Evolutionary conservation across 2,888 invertebrate species (phyloP), one percentile per base, ranked within the genome.

Genomic region (Keiferia lycopersicella): DNA sequence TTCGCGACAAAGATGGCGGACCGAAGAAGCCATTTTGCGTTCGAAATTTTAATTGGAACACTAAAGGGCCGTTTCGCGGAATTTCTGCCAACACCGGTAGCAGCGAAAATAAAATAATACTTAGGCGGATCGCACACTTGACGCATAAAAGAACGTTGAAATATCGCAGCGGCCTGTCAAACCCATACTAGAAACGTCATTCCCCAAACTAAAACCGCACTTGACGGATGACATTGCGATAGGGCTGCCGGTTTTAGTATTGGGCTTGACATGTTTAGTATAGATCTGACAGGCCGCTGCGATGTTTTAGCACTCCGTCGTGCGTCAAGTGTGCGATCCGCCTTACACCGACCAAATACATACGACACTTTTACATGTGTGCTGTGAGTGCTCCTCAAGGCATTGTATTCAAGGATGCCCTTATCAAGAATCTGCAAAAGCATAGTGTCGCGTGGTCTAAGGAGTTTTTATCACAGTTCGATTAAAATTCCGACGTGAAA

Each of bases 41-140:
- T 80, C 71, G 79, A 82, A 88, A 90, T 91, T 86, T 91, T 90
- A 91, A 91, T 91, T 90, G 89, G 89, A 73, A 81, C 81, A 82
- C 82, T 84, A 84, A 84, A 83, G 79, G 82, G 73, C 71, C 64
- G 51, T 63, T 65, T 71, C 69, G 67, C 66, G 63, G 71, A 71
- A 71, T 65, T 62, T 69, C 63, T 45, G 60, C 38, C 63, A 56
- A 30, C 45, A 53, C 58, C 58, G 38, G 26, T 53, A 26, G 53
- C 26, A 26, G n/a, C 14, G 26, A 30, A 53, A 53, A 18, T 26
- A 26, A 53, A 26, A 45, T 45, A n/a, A 45, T 45, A 16, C 45
- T 45, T n/a, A n/a, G n/a, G n/a, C n/a, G n/a, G n/a, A n/a, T n/a
- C n/a, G n/a, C n/a, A n/a, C n/a, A n/a, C n/a, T n/a, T n/a, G n/a